Conservation (phyloP, 2,113 vertebrate species). For the Planiliza haematocheilus region DNA sequence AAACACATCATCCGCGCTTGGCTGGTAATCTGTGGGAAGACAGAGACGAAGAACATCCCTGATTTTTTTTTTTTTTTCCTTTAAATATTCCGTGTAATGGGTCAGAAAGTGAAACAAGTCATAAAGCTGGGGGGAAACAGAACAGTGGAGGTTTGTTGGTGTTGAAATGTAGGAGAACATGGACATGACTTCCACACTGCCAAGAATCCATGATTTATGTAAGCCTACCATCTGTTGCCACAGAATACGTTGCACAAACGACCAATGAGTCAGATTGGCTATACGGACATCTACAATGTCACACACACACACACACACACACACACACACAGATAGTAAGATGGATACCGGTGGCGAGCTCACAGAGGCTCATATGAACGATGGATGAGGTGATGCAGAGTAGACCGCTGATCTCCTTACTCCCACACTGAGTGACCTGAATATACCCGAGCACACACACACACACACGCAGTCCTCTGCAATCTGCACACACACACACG, state of each 20-base stretch:
- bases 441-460: constrained; percentile 36
- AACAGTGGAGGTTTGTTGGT: constrained; percentile 61
- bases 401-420: constrained; percentile 69
- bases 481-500: constrained; percentile 46
- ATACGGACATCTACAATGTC: constrained; percentile 59
- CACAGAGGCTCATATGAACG: constrained; percentile 70
- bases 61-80: background rate
- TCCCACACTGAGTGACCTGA: constrained; percentile 67
- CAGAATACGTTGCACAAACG: constrained; percentile 69
- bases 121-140: constrained; percentile 29
- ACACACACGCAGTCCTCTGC: constrained; percentile 18
- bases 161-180: constrained; percentile 64
- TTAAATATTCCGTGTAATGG: constrained; percentile 27
- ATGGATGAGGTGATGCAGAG: constrained; percentile 77
- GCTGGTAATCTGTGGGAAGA: constrained; percentile 16
- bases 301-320: constrained; percentile 13
- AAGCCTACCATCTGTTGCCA: constrained; percentile 76
- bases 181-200: constrained; percentile 66
- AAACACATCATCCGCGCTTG: constrained; percentile 5
- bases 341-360: constrained; percentile 55
- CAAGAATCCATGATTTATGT: constrained; percentile 76
- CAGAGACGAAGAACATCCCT: background rate
- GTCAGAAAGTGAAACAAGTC: constrained; percentile 47
- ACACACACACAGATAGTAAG: constrained; percentile 27
- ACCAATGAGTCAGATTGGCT: constrained; percentile 64